Base-by-base conservation (phyloP, 2,797 vertebrate species). In the Eospalax fontanierii region DNA sequence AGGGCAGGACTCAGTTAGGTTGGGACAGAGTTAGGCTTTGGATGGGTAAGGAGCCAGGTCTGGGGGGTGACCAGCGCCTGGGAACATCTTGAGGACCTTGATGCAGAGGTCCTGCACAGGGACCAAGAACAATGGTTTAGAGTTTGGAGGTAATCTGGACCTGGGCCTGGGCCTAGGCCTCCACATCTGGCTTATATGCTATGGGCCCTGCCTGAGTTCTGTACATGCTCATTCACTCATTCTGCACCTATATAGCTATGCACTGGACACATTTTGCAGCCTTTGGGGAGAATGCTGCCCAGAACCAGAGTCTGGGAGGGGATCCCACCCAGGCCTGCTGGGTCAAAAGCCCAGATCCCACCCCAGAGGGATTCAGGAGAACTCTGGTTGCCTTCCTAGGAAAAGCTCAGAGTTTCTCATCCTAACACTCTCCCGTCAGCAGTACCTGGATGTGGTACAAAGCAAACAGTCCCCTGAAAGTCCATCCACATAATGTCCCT, bases 381-480 rank as follows among this genome's bases (percentile, higher is more conserved):
- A n/a, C 8, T 2, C 18, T 18, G 21, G 38, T 28, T 12, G 16
- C 35, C 40, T 87, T 78, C n/a, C 85, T 66, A 33, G 65, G 80
- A 88, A 83, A 91, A 71, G 40, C 57, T n/a, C 14, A 35, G 91
- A 63, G 18, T 30, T 57, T 57, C 16, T 12, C 0, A 0, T 59
- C 22, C 61, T 28, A 19, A 65, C 30, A 10, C 4, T 28, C n/a
- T 54, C n/a, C 66, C n/a, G 6, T 10, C 82, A 0, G 93, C 43
- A 82, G 97, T 95, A 96, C 97, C 98, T 93, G 97, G 97, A 96
- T 14, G 81, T 96, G 93, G 95, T 92, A 96, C 93, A 96, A 97
- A 95, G 96, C 97, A 95, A 97, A 97, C 88, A 87, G 28, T 81
- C 75, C 88, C 21, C 87, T 95, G 97, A 95, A 97, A 96, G 97